Conservation (phyloP, 2,113 vertebrate species). For the Microcebus tavaratra region DNA sequence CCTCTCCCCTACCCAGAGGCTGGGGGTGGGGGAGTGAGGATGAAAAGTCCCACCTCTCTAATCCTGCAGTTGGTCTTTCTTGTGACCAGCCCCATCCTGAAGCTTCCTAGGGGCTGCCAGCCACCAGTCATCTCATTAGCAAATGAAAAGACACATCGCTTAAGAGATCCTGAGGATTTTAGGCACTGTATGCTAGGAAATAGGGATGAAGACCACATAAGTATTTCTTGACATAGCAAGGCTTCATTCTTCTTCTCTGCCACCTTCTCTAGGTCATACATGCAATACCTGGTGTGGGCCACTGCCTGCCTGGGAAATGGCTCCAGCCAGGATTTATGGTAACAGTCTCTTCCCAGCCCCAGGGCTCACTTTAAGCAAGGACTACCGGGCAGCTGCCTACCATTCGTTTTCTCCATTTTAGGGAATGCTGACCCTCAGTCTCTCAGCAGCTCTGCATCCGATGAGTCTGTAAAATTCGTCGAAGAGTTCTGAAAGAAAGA, state of each 20-base stretch:
- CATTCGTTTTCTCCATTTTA: constrained; percentile 94
- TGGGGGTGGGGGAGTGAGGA: no score
- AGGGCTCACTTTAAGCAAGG: not conserved
- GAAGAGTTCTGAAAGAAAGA: constrained; percentile 54
- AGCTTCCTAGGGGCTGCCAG: no score
- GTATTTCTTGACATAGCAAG: no score
- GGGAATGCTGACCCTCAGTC: not conserved
- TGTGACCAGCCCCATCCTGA: no score
- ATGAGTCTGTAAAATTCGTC: not conserved
- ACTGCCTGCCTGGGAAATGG: not conserved
- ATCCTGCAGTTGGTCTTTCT: no score
- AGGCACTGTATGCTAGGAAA: no score
- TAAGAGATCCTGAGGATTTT: no score
- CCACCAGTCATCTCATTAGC: no score
- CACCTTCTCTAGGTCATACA: not conserved
- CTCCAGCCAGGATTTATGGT: not conserved
- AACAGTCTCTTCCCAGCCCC: not conserved
- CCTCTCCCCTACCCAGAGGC: no score
- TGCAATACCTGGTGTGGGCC: not conserved
- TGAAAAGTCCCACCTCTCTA: no score
- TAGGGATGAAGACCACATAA: no score
- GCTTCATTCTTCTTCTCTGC: not conserved
- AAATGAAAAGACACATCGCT: no score
- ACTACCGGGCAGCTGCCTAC: constrained; percentile 83
- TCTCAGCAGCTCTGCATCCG: constrained; percentile 77